A percentile compares a stretch with the other conserved stretches of the same genome.
phyloP scores from a whole-genome alignment of 37 sponge, comb jelly and placozoan species.

The Ianthella basta region DNA sequence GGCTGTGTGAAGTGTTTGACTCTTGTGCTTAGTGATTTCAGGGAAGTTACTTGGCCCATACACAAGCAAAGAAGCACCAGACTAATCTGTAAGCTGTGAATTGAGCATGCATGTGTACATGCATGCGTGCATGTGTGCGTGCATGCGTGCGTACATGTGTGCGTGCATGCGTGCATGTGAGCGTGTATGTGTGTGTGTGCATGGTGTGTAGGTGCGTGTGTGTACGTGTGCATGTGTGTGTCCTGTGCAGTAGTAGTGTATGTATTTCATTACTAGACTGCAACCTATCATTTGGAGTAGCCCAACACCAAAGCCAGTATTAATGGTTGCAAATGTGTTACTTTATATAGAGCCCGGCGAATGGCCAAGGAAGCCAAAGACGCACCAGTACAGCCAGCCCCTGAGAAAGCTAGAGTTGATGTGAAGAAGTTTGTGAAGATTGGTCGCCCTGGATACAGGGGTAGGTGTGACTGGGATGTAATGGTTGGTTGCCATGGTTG shows the following conservation, averaged over 20 bases:
- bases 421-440: conserved; percentile 96
- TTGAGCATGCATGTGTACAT: not conserved
- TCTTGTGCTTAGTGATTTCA: conserved; percentile 14
- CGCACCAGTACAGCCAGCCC: conserved; percentile 77
- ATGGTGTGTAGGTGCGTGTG: not conserved
- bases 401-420: conserved; percentile 90
- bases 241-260: not conserved
- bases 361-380: conserved; percentile 96
- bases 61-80: conserved; percentile 98
- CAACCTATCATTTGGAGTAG: too few species aligned
- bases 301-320: too few species aligned
- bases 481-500: not conserved
- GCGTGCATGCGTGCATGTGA: not conserved
- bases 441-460: conserved; percentile 97
- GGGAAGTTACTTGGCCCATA: conserved; percentile 98
- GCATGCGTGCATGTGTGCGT: conserved; percentile 13
- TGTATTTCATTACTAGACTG: too few species aligned
- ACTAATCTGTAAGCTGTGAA: conserved; percentile 85
- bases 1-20: not conserved
- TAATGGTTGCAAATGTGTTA: not conserved
- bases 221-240: conserved; percentile 12
- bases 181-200: not conserved
- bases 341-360: conserved; percentile 78
- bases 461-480: conserved; percentile 31
- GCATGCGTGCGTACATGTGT: conserved; percentile 8